A percentile compares a stretch with the other conserved stretches of the same genome.
phyloP scores from a whole-genome alignment of 1,140 invertebrate genomes.

The Drosophila subobscura region DNA sequence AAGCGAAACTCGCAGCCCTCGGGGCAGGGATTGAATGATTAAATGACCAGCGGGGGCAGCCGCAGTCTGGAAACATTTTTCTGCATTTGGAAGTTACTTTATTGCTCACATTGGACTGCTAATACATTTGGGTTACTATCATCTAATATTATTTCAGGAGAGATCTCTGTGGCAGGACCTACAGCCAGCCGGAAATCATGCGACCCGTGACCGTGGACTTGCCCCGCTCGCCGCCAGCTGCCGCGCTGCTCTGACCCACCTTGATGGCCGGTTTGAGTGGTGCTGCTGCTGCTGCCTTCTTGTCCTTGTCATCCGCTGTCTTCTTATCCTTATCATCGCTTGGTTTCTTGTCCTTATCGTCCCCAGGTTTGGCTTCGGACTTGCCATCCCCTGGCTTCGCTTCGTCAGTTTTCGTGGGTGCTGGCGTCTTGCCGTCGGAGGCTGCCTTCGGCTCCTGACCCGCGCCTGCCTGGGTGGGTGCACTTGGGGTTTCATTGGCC shows the following conservation, averaged over 20 bases:
- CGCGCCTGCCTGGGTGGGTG: constrained; percentile 37
- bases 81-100: constrained; percentile 27
- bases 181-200: constrained; percentile 82
- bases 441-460: constrained; percentile 55
- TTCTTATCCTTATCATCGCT: constrained; percentile 36
- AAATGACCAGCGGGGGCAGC: too few species aligned
- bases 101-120: constrained; percentile 32
- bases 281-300: constrained; percentile 45
- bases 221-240: constrained; percentile 78
- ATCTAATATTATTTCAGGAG: not conserved
- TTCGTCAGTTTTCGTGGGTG: constrained; percentile 32
- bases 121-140: constrained; percentile 13
- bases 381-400: constrained; percentile 48
- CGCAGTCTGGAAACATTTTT: not conserved
- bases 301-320: constrained; percentile 29
- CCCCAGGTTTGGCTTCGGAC: constrained; percentile 48
- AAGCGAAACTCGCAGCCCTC: too few species aligned
- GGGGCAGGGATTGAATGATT: too few species aligned
- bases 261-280: constrained; percentile 73
- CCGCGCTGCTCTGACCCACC: constrained; percentile 79
- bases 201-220: constrained; percentile 82
- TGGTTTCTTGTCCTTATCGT: constrained; percentile 66
- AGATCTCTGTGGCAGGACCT: not conserved
- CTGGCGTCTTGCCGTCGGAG: too few species aligned
- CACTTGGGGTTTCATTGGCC: constrained; percentile 60